Evolutionary conservation across 2,888 invertebrate genomes (phyloP).

Genomic region (Noctua janthina): DNA sequence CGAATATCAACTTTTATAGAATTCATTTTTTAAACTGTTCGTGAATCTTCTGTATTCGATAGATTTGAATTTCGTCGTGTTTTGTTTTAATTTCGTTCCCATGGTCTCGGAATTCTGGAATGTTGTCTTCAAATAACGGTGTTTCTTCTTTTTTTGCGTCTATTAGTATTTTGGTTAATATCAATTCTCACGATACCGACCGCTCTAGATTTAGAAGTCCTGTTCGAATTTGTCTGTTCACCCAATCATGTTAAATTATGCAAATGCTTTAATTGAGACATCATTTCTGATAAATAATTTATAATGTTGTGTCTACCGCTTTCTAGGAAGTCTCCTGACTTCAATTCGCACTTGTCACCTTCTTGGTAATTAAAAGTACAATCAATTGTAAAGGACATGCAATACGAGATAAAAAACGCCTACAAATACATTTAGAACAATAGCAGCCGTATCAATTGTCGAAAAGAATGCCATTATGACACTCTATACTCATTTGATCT

Average conservation of each 20-base stretch:
- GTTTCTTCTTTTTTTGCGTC: conserved; percentile 35
- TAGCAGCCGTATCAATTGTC: conserved; percentile 63
- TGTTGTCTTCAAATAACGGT: conserved; percentile 31
- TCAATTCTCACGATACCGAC: conserved; percentile 39
- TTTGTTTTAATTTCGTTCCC: conserved; percentile 44
- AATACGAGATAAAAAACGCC: conserved; percentile 50
- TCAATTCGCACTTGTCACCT: conserved; percentile 27
- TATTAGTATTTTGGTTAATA: conserved; percentile 26
- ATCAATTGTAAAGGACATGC: conserved; percentile 33
- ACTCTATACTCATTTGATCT: conserved; percentile 66
- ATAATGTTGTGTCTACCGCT: background rate
- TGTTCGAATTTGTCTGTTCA: conserved; percentile 3
- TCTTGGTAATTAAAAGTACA: conserved; percentile 44
- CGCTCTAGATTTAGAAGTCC: conserved; percentile 10
- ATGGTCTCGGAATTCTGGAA: conserved; percentile 43
- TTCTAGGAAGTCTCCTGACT: conserved; percentile 39
- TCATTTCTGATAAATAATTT: background rate
- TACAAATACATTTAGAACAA: conserved; percentile 59
- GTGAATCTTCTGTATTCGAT: background rate
- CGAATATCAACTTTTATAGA: conserved; percentile 17
- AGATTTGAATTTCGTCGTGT: conserved; percentile 17
- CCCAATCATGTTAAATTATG: background rate
- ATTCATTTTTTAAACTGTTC: conserved; percentile 8
- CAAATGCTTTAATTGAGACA: background rate
- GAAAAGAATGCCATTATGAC: conserved; percentile 71